Evolutionary conservation across 2,888 invertebrate species (phyloP).

Genomic region (Lycophotia porphyrea): DNA sequence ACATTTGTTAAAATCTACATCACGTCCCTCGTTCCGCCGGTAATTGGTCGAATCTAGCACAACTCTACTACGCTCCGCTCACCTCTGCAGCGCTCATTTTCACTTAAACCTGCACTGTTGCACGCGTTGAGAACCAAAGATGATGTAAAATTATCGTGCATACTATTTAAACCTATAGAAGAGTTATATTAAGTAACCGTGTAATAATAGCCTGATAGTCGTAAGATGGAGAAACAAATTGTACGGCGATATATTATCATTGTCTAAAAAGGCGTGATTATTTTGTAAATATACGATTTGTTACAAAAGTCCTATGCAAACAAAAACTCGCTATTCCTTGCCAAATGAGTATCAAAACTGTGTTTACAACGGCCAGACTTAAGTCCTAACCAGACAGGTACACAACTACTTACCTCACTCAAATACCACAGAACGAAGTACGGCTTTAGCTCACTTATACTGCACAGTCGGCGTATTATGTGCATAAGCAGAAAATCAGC

Average conservation of each 20-base stretch:
- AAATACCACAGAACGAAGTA: constrained; percentile 12
- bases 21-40: too few relatives aligned
- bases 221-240: background rate
- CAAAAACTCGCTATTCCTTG: background rate
- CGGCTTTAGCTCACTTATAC: constrained; percentile 22
- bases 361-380: constrained; percentile 12
- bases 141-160: too few relatives aligned
- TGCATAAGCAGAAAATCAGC: constrained; percentile 58
- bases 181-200: too few relatives aligned
- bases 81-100: too few relatives aligned
- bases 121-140: too few relatives aligned
- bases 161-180: too few relatives aligned
- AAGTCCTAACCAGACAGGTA: background rate
- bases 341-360: background rate
- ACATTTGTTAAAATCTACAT: too few relatives aligned
- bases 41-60: background rate
- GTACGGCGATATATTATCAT: too few relatives aligned
- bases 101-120: too few relatives aligned
- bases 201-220: background rate
- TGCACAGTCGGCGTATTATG: constrained; percentile 56
- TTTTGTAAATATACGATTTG: background rate
- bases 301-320: background rate
- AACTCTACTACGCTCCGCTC: background rate
- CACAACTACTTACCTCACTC: background rate
- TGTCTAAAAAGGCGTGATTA: background rate